Conservation (phyloP, 37 sponge, comb jelly and placozoan genomes). For the Agelas oroides region DNA sequence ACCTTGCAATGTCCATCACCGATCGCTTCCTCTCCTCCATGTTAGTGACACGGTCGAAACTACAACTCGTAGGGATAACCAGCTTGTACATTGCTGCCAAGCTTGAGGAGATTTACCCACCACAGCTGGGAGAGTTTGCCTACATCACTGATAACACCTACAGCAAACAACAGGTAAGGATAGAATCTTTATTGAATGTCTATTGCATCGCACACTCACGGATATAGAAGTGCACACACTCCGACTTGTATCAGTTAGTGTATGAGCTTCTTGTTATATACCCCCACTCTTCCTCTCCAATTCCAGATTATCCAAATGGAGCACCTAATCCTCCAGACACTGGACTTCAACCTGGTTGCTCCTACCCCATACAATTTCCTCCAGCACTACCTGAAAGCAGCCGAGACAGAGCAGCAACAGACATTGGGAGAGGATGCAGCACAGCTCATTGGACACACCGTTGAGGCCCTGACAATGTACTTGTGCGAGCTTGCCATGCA, state of each 20-base stretch:
- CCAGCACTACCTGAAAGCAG: slow-evolving; percentile 52
- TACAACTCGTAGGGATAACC: slow-evolving; percentile 88
- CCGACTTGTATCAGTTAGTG: no score
- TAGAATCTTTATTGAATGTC: no score
- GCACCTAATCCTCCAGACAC: slow-evolving; percentile 52
- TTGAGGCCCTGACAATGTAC: slow-evolving; percentile 32
- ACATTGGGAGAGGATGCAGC: neutral
- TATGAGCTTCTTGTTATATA: no score
- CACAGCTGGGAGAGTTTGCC: slow-evolving; percentile 88
- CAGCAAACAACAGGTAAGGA: slow-evolving; percentile 85
- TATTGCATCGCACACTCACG: no score
- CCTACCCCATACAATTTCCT: slow-evolving; percentile 80
- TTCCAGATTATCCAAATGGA: slow-evolving; percentile 80
- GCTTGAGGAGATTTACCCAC: slow-evolving; percentile 93
- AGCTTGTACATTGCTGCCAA: slow-evolving; percentile 86
- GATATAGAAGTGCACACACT: no score
- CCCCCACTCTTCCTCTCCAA: neutral
- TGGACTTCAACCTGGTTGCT: slow-evolving; percentile 69
- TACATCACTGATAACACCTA: slow-evolving; percentile 96
- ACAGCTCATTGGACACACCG: neutral
- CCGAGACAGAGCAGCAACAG: slow-evolving; percentile 34
- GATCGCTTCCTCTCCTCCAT: slow-evolving; percentile 86
- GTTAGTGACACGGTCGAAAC: slow-evolving; percentile 75
- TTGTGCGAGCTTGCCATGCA: slow-evolving; percentile 81
- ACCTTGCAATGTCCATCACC: slow-evolving; percentile 67